Conservation (phyloP, 64 coral and sea anemone genomes). For the Hydrozoanthus tunicans region DNA sequence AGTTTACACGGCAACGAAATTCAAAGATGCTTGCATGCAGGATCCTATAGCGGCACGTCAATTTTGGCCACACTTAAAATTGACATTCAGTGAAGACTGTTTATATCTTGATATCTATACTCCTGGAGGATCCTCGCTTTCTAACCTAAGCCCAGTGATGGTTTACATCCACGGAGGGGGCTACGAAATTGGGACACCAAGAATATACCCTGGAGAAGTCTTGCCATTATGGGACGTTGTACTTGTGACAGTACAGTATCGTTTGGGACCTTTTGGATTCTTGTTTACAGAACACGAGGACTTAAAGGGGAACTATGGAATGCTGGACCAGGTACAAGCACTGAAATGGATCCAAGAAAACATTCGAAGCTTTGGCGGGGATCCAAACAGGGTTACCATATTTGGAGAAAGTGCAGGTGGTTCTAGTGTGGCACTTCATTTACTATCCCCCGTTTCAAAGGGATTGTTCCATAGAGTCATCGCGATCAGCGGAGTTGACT, state of each 20-base stretch:
- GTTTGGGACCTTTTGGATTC: slow-evolving; percentile 35
- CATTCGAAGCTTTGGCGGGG: slow-evolving; percentile 20
- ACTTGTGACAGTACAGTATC: slow-evolving; percentile 21
- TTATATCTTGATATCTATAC: slow-evolving; percentile 21
- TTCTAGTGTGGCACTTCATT: slow-evolving; percentile 32
- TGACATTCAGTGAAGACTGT: slow-evolving; percentile 14
- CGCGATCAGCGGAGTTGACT: slow-evolving; percentile 24
- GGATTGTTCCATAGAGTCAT: slow-evolving; percentile 29
- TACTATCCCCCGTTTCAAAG: slow-evolving; percentile 15
- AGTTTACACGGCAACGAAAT: slow-evolving; percentile 15
- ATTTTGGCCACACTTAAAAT: background rate
- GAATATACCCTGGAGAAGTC: slow-evolving; percentile 8
- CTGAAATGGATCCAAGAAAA: slow-evolving; percentile 32
- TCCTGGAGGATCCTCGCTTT: background rate
- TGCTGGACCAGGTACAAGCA: slow-evolving; percentile 39
- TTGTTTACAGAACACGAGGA: background rate
- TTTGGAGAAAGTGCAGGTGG: slow-evolving; percentile 40
- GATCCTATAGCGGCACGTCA: background rate
- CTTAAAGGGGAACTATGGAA: slow-evolving; percentile 22
- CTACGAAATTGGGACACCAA: slow-evolving; percentile 17
- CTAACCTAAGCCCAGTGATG: background rate
- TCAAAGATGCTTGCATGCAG: slow-evolving; percentile 23
- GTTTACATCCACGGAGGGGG: slow-evolving; percentile 44
- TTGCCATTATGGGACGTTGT: slow-evolving; percentile 19
- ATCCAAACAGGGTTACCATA: slow-evolving; percentile 23